phyloP scores from a whole-genome alignment of 2,113 vertebrate species.

The Dasyornis broadbenti region DNA sequence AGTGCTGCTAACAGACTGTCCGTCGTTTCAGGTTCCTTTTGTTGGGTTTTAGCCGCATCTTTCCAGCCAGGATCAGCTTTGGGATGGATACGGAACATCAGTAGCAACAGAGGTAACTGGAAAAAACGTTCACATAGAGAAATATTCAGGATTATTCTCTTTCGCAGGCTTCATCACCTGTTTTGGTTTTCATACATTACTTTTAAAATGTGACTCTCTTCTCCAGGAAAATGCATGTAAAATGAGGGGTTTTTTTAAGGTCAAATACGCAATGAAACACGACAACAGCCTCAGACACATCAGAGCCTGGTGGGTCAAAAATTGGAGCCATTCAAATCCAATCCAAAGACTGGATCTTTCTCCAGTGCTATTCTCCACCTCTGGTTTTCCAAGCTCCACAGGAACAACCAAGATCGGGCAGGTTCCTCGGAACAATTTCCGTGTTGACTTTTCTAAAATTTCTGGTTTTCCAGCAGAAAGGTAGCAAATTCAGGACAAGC shows the following conservation, averaged over 20 bases:
- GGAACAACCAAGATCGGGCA: background rate
- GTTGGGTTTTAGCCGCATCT: background rate
- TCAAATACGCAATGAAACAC: background rate
- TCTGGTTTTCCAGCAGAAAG: background rate
- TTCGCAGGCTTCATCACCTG: background rate
- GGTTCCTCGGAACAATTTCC: background rate
- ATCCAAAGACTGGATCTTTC: background rate
- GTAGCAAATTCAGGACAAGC: background rate
- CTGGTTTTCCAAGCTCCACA: background rate
- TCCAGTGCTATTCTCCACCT: background rate
- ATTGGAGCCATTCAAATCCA: background rate
- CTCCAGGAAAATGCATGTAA: background rate
- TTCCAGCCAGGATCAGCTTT: background rate
- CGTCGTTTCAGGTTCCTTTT: background rate
- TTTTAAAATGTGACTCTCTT: background rate
- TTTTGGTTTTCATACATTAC: background rate
- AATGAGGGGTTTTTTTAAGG: no score
- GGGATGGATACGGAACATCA: background rate
- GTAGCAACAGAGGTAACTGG: background rate
- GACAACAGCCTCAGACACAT: background rate
- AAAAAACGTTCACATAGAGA: rapidly evolving
- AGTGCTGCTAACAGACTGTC: background rate
- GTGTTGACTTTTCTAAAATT: background rate
- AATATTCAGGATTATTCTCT: background rate
- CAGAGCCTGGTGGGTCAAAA: background rate